Base-by-base conservation (phyloP, 2,113 vertebrate species). In the Otocyon megalotis region DNA sequence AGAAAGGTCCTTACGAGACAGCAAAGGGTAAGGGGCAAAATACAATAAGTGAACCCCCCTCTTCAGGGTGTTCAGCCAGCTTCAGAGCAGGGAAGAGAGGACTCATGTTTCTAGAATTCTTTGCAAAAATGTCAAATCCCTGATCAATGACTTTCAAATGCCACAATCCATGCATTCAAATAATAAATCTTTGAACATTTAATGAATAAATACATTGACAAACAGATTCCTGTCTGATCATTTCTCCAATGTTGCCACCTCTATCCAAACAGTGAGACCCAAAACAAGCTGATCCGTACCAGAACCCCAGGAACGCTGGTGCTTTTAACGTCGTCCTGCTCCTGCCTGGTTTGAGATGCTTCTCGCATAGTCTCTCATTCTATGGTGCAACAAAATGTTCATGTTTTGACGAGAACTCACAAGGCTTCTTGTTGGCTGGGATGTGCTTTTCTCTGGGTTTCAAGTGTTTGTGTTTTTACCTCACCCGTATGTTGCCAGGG, bases 301-400 rank as follows among this genome's bases (percentile, higher is more conserved):
- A 0, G 37, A 20, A 53, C 22, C 26, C 10, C 48, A 0, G 0
- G 2, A 10, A 24, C 13, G 28, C 1, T 0, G 32, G 11, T 12
- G 24, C 16, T 5, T 4, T 22, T 10, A 3, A 7, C 0, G 3
- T 16, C 8, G 0, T 20, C 4, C 28, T 3, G n/a, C 82, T 16
- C 11, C 20, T 1, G 43, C 43, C 89, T 6, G 3, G 62, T 3
- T 10, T 9, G 54, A 24, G 53, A 20, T 8, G 12, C 37, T 5
- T 26, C 54, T 53, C 37, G 24, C 43, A 14, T 0, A 3, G 79
- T 62, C 79, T 6, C 10, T 0, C 26, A 0, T 4, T 32, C 53
- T 1, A 15, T 0, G 0, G 30, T 0, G 1, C 62, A 4, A 3
- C 15, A 0, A 30, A 53, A 28, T 0, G 0, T 2, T 32, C 16